Percentiles rank a stretch among this genome's conserved stretches.
Evolutionary conservation across 2,888 invertebrate species (phyloP).

Genomic region (Lochmaea crataegi): DNA sequence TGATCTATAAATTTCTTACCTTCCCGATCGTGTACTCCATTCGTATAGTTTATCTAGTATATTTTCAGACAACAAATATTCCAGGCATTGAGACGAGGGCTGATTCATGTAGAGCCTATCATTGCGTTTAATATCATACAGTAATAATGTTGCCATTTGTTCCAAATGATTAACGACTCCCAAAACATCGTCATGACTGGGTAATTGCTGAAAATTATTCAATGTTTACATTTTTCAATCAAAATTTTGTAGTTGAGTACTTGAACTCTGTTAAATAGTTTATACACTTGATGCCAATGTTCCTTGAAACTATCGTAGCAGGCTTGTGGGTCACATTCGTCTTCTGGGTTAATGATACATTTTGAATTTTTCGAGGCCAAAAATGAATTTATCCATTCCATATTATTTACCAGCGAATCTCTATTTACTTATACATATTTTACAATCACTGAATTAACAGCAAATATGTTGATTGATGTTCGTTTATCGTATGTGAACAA

Average conservation of each 20-base stretch:
- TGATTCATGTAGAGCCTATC: slow-evolving; percentile 68
- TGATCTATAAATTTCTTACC: slow-evolving; percentile 65
- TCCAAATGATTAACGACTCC: slow-evolving; percentile 93
- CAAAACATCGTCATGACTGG: slow-evolving; percentile 86
- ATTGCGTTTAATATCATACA: slow-evolving; percentile 78
- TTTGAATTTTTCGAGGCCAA: slow-evolving; percentile 55
- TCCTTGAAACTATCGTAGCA: slow-evolving; percentile 93
- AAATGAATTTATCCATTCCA: slow-evolving; percentile 62
- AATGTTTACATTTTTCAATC: slow-evolving; percentile 7
- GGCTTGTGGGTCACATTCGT: slow-evolving; percentile 80
- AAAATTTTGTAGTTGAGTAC: slow-evolving; percentile 60
- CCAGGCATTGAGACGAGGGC: slow-evolving; percentile 73
- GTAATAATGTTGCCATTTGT: slow-evolving; percentile 86
- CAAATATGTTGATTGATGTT: background rate
- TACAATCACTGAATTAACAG: background rate
- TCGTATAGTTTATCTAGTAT: slow-evolving; percentile 86
- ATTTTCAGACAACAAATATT: slow-evolving; percentile 86
- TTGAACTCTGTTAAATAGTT: slow-evolving; percentile 82
- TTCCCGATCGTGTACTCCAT: slow-evolving; percentile 87
- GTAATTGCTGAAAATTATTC: slow-evolving; percentile 65
- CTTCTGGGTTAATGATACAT: slow-evolving; percentile 52
- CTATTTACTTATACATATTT: slow-evolving; percentile 16
- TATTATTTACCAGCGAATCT: slow-evolving; percentile 39
- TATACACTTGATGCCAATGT: slow-evolving; percentile 93
- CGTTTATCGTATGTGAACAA: background rate